Evolutionary conservation across 1,140 invertebrate species (phyloP).

Genomic region (Micrasema minimum): DNA sequence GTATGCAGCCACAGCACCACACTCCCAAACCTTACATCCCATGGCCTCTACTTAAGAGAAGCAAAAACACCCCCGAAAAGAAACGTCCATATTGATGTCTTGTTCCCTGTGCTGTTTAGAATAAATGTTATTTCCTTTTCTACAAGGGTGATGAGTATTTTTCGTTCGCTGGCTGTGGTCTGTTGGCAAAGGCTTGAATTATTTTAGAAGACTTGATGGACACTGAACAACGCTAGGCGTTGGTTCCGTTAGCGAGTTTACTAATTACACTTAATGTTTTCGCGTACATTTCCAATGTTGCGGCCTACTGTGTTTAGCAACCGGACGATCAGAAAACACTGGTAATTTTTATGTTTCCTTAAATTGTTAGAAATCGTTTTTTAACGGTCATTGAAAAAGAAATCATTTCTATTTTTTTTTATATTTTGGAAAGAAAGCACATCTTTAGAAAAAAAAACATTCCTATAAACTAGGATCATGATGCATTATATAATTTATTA

Average conservation of each 20-base stretch:
- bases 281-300: constrained; percentile 36
- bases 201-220: constrained; percentile 35
- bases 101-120: neutral
- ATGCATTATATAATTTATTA: too few species aligned
- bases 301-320: constrained; percentile 25
- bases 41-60: neutral
- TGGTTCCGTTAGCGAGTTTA: constrained; percentile 28
- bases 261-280: constrained; percentile 38
- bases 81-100: neutral
- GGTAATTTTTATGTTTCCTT: too few species aligned
- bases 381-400: too few species aligned
- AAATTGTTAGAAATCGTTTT: too few species aligned
- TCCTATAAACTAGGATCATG: too few species aligned
- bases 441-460: too few species aligned
- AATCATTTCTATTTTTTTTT: too few species aligned
- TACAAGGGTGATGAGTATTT: neutral
- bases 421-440: too few species aligned
- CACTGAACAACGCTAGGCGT: constrained; percentile 8
- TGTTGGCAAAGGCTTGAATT: constrained; percentile 16
- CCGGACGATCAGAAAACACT: constrained; percentile 20
- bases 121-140: neutral
- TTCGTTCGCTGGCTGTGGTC: neutral
- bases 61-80: constrained; percentile 13
- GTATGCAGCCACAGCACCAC: constrained; percentile 31
- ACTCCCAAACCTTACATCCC: neutral